A percentile compares a stretch with the other conserved stretches of the same genome.
Conservation (phyloP, 2,797 vertebrate genomes). For the Ceryle rudis region DNA sequence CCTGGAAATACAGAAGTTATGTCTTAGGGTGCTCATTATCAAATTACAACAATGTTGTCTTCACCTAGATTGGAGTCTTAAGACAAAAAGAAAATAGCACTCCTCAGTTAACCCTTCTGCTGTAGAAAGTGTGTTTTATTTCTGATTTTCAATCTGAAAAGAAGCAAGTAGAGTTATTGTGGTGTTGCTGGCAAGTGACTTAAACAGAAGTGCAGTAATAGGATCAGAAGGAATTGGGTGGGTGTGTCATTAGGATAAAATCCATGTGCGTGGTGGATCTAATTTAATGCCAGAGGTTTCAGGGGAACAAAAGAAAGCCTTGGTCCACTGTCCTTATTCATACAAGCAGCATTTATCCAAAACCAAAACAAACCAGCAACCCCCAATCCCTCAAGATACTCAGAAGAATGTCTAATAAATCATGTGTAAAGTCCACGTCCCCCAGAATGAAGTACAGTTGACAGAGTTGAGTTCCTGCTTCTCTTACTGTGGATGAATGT, state of each 20-base stretch:
- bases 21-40: neutral
- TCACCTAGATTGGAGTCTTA: neutral
- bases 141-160: neutral
- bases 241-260: slow-evolving; percentile 45
- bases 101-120: neutral
- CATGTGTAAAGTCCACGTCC: neutral
- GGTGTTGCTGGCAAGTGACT: neutral
- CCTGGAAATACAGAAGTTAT: neutral
- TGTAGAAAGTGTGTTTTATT: neutral
- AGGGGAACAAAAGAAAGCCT: neutral
- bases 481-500: neutral
- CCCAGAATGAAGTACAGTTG: neutral
- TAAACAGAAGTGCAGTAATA: slow-evolving; percentile 10
- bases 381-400: neutral
- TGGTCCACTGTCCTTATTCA: neutral
- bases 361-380: neutral
- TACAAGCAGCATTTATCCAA: neutral
- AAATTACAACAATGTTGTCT: neutral
- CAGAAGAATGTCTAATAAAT: neutral
- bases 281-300: neutral
- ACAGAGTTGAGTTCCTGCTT: neutral
- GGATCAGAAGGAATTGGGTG: slow-evolving; percentile 54
- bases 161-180: neutral
- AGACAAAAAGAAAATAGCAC: neutral
- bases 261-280: neutral